Evolutionary conservation across 2,888 invertebrate genomes (phyloP), one percentile per base, ranked within the genome.

Genomic region (Patella depressa): DNA sequence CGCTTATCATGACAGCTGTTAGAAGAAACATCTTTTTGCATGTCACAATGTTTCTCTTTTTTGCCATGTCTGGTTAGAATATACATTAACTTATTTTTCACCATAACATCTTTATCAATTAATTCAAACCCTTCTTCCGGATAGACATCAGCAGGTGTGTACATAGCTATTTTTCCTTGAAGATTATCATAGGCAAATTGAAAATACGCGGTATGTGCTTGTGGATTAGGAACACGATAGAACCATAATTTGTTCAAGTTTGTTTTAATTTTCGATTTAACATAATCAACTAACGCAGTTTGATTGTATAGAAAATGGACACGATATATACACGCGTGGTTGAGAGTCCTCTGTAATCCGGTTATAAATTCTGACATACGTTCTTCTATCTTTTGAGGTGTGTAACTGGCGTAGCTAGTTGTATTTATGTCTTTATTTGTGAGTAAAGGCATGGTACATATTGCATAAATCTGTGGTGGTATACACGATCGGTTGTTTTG

Each of bases 291-390:
- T n/a, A 76, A 3, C n/a, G 54, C 11, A 4, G 59, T 54, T 57
- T 71, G 76, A 55, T 76, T 72, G 71, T 55, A 71, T 29, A 76
- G n/a, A n/a, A 70, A n/a, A 45, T 76, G 76, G 55, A 76, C 76
- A 11, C n/a, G 45, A 12, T 53, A 17, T 9, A 72, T 76, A 24
- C 54, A 57, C 19, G 76, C 71, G 54, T 76, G 76, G n/a, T 15
- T 53, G 53, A 76, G 24, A 11, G 76, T 76, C n/a, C 55, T 76
- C 19, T 19, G 15, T 5, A 76, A 72, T n/a, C 71, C 57, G 45
- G 53, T 34, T 4, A 76, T 55, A 29, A 69, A 76, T 45, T 76
- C 76, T 15, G 54, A 12, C 76, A 55, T 54, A 5, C 76, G 71
- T n/a, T 29, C 55, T 45, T 76, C 72, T 19, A 17, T 76, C 55